These are phyloP conservation scores for Lasiurus cinereus DNA, from an alignment of 2,113 vertebrate species.

Conservation along the genomic window DNA sequence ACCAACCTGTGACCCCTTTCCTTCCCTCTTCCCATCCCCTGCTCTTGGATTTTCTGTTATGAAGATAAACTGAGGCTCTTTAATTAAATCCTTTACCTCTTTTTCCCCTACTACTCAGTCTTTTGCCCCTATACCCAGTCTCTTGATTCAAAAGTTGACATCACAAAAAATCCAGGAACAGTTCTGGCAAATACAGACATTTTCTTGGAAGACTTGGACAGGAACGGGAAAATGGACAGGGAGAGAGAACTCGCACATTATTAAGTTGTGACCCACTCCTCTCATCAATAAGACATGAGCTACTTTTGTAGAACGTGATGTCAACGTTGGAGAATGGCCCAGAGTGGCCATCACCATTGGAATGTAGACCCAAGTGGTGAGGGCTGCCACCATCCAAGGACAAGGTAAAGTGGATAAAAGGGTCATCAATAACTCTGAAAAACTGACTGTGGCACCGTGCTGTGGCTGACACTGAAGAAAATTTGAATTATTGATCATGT, in stretches of 20 bases:
- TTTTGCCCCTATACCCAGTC: background rate
- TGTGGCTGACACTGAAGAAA: constrained; percentile 53
- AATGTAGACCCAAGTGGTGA: background rate
- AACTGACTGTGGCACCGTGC: background rate
- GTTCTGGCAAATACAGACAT: background rate
- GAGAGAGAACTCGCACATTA: background rate
- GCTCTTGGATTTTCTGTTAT: background rate
- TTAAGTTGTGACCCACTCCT: background rate
- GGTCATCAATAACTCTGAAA: constrained; percentile 61
- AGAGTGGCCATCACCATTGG: no score
- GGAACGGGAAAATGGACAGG: background rate
- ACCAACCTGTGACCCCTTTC: background rate
- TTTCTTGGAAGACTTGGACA: background rate
- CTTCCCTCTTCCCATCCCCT: background rate
- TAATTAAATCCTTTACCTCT: background rate
- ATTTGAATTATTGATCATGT: constrained; percentile 65
- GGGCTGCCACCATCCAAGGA: background rate
- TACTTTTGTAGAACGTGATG: background rate
- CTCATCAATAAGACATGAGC: background rate
- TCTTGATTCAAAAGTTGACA: background rate
- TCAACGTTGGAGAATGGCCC: background rate
- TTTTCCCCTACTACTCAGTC: background rate
- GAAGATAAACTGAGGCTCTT: background rate
- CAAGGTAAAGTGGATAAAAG: background rate
- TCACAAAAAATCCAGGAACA: background rate